Evolutionary conservation across 2,797 vertebrate genomes (phyloP), one percentile per base, ranked within the genome.

Genomic region (Hemibagrus guttatus): DNA sequence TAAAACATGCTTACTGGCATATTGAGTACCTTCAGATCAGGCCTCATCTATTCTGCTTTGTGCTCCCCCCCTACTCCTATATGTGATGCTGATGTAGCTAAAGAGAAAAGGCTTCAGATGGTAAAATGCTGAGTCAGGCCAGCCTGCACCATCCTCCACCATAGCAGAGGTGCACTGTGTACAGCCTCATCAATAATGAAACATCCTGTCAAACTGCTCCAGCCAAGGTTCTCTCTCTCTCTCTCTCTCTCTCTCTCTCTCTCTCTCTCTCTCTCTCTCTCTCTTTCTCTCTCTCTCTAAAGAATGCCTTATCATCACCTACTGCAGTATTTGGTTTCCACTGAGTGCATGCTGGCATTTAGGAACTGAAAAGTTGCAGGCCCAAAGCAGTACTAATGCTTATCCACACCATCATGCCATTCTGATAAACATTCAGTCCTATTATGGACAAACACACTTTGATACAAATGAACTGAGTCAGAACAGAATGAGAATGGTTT

Each of bases 131-230:
- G 95, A 95, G 93, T 95, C 94, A 95, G 93, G 90, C 90, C 85
- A 91, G 92, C 88, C 89, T 88, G 88, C 90, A 81, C 91, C 80
- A 90, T 90, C 91, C 90, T 89, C 88, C 89, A 83, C 88, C 89
- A 89, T 88, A 90, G 88, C 92, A 93, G 91, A 93, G 91, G 92
- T 93, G 90, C 92, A 93, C 89, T 91, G 87, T 92, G 92, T 92
- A 91, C 92, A 92, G 92, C 90, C 91, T 94, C 94, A 96, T 96
- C 94, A 95, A 95, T 96, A 94, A 95, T 95, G 89, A 85, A 95
- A 91, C 76, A 89, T 93, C 92, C 91, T 71, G 58, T 83, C 68
- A 84, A 79, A 82, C 79, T 79, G 81, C 82, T 52, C 31, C 52
- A 59, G 75, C 71, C 83, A 81, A 49, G 28, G 69, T n/a, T 75